phyloP scores from a whole-genome alignment of 2,113 vertebrate genomes.

The Boleophthalmus pectinirostris region DNA sequence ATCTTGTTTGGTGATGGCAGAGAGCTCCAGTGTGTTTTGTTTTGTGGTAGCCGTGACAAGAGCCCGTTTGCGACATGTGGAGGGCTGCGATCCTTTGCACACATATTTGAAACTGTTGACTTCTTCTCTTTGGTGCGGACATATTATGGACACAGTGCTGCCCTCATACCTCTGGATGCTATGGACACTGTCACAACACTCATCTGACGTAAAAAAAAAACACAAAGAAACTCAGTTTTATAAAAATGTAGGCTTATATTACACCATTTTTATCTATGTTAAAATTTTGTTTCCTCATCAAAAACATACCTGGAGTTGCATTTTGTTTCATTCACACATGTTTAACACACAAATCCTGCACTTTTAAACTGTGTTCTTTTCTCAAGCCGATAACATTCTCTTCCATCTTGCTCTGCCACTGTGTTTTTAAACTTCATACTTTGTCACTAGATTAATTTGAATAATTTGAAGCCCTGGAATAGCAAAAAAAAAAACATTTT shows the following conservation, averaged over 20 bases:
- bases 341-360: too few relatives aligned
- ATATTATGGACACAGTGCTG: constrained; percentile 24
- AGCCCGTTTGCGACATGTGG: constrained; percentile 41
- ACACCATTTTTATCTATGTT: too few relatives aligned
- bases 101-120: constrained; percentile 37
- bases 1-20: constrained; percentile 11
- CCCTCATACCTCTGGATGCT: neutral
- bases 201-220: constrained; percentile 27
- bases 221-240: neutral
- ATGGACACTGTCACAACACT: constrained; percentile 23
- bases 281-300: too few relatives aligned
- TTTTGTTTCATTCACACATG: too few relatives aligned
- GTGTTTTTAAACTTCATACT: too few relatives aligned
- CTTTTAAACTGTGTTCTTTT: too few relatives aligned
- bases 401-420: too few relatives aligned
- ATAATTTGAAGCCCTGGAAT: too few relatives aligned
- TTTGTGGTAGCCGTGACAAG: constrained; percentile 10
- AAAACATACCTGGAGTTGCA: too few relatives aligned
- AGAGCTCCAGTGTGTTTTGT: constrained; percentile 17
- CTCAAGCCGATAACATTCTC: too few relatives aligned
- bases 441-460: too few relatives aligned
- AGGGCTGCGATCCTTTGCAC: constrained; percentile 25
- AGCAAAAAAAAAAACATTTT: too few relatives aligned
- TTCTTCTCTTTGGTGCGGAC: neutral
- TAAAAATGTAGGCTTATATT: neutral